Percentiles rank a stretch among this genome's conserved stretches.
Evolutionary conservation across 2,888 invertebrate species (phyloP).

Genomic region (Carpatolechia fugitivella): DNA sequence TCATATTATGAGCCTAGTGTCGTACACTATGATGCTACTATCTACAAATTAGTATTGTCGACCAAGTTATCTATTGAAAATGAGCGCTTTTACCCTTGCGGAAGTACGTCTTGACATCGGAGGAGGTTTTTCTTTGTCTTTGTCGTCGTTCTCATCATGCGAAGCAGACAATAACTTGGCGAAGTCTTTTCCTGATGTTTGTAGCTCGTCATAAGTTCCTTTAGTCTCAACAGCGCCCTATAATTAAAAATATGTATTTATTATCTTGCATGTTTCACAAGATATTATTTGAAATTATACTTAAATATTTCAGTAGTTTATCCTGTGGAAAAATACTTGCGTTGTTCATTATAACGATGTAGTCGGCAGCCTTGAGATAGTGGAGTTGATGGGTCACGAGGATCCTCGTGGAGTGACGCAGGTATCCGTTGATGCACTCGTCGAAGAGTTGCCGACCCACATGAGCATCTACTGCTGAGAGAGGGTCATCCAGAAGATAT

Average conservation of each 20-base stretch:
- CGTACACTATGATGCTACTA: no score
- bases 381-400: constrained; percentile 95
- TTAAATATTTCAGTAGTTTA: no score
- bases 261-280: not conserved
- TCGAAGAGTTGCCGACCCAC: constrained; percentile 89
- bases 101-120: constrained; percentile 63
- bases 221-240: constrained; percentile 79
- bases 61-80: no score
- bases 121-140: constrained; percentile 50
- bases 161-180: constrained; percentile 75
- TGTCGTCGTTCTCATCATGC: constrained; percentile 63
- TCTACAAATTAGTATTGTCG: no score
- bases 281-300: not conserved
- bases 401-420: constrained; percentile 85
- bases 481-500: constrained; percentile 89
- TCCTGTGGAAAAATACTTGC: constrained; percentile 41
- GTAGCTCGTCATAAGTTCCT: constrained; percentile 80
- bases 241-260: not conserved
- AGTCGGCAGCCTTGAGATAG: constrained; percentile 71
- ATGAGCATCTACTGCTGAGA: constrained; percentile 89
- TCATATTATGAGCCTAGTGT: no score
- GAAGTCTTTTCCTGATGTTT: constrained; percentile 79
- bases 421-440: constrained; percentile 83
- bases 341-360: constrained; percentile 79
- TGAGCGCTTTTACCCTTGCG: constrained; percentile 48